These are phyloP conservation scores for Zaprionus obscuricornis DNA, from an alignment of 2,888 invertebrate genomes.

Conservation along the genomic window DNA sequence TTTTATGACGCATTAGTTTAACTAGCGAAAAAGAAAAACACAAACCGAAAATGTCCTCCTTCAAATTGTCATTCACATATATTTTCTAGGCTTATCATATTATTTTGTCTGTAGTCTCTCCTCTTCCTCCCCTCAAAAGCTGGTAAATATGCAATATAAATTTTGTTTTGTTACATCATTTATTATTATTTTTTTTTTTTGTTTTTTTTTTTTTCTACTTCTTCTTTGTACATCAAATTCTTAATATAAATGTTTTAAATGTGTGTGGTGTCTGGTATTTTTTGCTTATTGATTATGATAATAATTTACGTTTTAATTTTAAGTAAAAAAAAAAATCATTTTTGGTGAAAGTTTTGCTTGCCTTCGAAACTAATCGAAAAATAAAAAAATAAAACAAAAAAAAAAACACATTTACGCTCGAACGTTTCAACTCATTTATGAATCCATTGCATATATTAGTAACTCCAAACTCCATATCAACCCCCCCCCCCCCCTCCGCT, in stretches of 20 bases:
- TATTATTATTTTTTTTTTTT: constrained; percentile 9
- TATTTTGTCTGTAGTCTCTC: constrained; percentile 59
- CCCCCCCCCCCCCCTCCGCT: neutral
- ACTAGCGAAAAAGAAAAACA: no score
- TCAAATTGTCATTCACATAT: no score
- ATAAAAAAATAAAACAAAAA: constrained; percentile 13
- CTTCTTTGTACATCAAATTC: no score
- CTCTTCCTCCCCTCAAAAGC: constrained; percentile 48
- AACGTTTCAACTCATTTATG: no score
- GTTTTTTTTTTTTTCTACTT: constrained; percentile 9
- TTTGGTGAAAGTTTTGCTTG: constrained; percentile 74
- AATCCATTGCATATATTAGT: no score
- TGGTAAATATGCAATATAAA: constrained; percentile 69
- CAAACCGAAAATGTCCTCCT: no score
- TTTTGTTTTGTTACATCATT: constrained; percentile 4
- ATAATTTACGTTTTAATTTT: constrained; percentile 37
- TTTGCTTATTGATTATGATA: constrained; percentile 34
- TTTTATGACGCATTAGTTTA: no score
- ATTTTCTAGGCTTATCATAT: constrained; percentile 28
- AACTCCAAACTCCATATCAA: neutral
- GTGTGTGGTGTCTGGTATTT: constrained; percentile 70
- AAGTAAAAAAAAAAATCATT: constrained; percentile 56
- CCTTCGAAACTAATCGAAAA: constrained; percentile 56
- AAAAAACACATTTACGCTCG: neutral
- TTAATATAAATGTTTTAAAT: no score